Evolutionary conservation across 2,888 invertebrate species (phyloP), one percentile per base, ranked within the genome.

Genomic region (Cephus runcator): DNA sequence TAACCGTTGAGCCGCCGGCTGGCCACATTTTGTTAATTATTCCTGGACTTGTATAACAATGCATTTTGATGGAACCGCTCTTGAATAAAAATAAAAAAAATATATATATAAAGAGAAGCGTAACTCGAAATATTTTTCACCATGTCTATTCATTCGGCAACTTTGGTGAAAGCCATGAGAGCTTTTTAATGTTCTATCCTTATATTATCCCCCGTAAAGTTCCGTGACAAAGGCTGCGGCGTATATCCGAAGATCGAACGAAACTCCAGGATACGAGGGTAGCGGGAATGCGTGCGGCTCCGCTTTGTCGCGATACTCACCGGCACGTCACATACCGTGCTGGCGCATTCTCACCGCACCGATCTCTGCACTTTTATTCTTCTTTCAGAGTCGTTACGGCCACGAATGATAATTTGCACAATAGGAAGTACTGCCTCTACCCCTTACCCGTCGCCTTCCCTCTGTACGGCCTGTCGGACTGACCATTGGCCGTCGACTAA

Each of bases 271-370:
- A 56, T 56, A 23, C 23, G 56, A 56, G 56, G 56, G 56, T 56
- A 56, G 6, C 56, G 56, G 23, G 71, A 34, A 78, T 83, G 86
- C 86, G 86, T 86, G 86, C 69, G 86, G 86, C 86, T 86, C 86
- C 86, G 81, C 80, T 80, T 83, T 76, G 86, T 82, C 86, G 85
- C 80, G 75, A 56, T 74, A 76, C 79, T 79, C 73, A 76, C 80
- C 82, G 81, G 79, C 83, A 80, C 80, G 81, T 84, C 80, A 84
- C 80, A 81, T 84, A 77, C 78, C 84, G 80, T 82, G 83, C 76
- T 71, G 75, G 73, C 80, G 73, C 81, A 82, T 82, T 83, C 81
- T 71, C 80, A 77, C 36, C 23, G 71, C 71, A 34, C 31, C 12
- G 71, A 34, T 71, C 34, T 71, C 33, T 71, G 12, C 11, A 71